These are phyloP conservation scores for Solenopsis fugax DNA, from an alignment of 1,140 invertebrate genomes.

Conservation along the genomic window DNA sequence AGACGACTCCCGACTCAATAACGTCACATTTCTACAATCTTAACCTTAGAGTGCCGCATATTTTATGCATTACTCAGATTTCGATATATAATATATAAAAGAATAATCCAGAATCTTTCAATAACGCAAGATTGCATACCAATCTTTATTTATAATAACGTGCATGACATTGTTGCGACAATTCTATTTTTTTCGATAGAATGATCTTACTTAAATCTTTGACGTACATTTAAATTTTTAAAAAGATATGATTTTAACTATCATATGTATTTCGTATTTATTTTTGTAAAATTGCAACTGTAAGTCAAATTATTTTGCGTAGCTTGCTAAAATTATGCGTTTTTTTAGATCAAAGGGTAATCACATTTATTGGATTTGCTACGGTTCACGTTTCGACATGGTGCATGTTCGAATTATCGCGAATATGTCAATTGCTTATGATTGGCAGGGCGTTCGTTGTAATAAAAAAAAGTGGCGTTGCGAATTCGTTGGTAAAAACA, in stretches of 20 bases:
- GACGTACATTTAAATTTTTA: not conserved
- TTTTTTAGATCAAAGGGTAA: conserved; percentile 31
- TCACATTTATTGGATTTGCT: conserved; percentile 11
- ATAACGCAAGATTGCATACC: not conserved
- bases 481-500: conserved; percentile 49
- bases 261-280: not conserved
- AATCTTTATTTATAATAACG: not conserved
- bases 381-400: conserved; percentile 12
- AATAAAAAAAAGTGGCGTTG: conserved; percentile 6
- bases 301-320: conserved; percentile 28
- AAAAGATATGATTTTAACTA: conserved; percentile 11
- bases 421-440: not conserved
- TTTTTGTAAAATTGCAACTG: conserved; percentile 10
- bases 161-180: not conserved
- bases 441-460: conserved; percentile 36
- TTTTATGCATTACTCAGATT: not conserved
- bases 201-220: not conserved
- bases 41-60: not conserved
- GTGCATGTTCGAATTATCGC: conserved; percentile 17
- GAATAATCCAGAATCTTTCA: not conserved
- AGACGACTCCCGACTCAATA: not conserved
- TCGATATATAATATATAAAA: not conserved
- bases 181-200: not conserved
- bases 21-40: conserved; percentile 9
- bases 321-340: conserved; percentile 11